Evolutionary conservation across 2,888 invertebrate genomes (phyloP).

Genomic region (Thecophora atra): DNA sequence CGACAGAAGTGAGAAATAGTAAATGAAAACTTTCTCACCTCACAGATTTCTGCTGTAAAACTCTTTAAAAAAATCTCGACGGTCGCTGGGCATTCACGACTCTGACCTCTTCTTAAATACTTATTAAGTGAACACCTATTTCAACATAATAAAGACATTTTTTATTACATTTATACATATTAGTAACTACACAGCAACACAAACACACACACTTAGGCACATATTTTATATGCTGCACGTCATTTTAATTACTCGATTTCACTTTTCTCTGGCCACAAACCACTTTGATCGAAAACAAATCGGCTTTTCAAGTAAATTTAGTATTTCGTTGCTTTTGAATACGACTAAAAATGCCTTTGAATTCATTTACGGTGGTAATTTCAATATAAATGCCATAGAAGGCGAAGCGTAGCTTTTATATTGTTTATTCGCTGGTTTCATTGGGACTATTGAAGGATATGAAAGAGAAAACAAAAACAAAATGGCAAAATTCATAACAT

Average conservation of each 20-base stretch:
- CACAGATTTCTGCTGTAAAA: constrained; percentile 42
- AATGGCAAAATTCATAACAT: too few species aligned
- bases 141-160: not conserved
- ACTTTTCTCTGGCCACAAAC: not conserved
- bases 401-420: too few species aligned
- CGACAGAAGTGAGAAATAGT: not conserved
- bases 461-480: too few species aligned
- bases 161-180: not conserved
- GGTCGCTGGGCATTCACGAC: constrained; percentile 1
- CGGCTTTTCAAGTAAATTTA: too few species aligned
- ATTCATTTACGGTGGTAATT: too few species aligned
- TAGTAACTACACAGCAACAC: not conserved
- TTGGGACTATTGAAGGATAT: too few species aligned
- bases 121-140: not conserved
- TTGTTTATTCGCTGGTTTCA: too few species aligned
- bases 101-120: constrained; percentile 1
- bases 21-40: constrained; percentile 5
- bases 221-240: not conserved
- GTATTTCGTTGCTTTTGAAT: too few species aligned
- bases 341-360: too few species aligned
- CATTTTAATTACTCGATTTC: not conserved
- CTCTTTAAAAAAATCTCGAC: constrained; percentile 48
- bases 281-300: not conserved
- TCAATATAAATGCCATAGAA: too few species aligned
- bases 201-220: not conserved